Evolutionary conservation across 30 jellyfish, hydroid and myxozoan species (phyloP), one percentile per base, ranked within the genome.

Genomic region (Haliclystus octoradiatus): DNA sequence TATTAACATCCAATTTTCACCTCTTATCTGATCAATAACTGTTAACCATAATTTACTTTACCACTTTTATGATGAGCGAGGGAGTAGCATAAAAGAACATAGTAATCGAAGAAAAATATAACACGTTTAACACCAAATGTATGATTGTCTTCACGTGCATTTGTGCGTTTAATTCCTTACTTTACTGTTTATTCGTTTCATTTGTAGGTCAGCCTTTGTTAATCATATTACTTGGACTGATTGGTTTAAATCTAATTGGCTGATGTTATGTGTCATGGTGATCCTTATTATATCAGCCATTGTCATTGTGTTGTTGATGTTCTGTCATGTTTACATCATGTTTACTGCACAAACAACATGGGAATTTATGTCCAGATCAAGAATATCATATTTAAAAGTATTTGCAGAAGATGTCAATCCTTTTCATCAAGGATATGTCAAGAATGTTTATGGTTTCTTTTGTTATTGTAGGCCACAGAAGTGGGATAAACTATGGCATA

Each of bases 321-420:
- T 72, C 12, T 91, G 99, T 73, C 99, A 91, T 70, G 77, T 95
- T 2, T 91, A 91, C 75, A 91, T 91, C 95, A 91, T 91, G 99
- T 22, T 83, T 24, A 91, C 99, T 2, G 99, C 99, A 1, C 99
- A 91, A 70, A 91, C 99, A 24, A 91, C 99, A 7, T 91, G 99
- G 99, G 99, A 91, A 68, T 91, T 91, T 81, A 91, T 91, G 99
- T 91, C 99, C 9, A 80, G 99, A 30, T 68, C 99, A 22, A 61
- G 99, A 51, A 91, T 91, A 25, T 83, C 96, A 31, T 91, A 91
- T 74, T 76, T 91, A 62, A 91, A 91, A 81, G 68, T 68, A 61
- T 91, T 91, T 49, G 93, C 99, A 14, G 95, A 77, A 34, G 88
- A 91, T 64, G 94, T 79, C 52, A 91, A 91, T 57, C 99, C 99